Percentiles rank a stretch among this genome's conserved stretches.
These are phyloP conservation scores for Drosophila malerkotliana DNA, from an alignment of 1,140 invertebrate genomes.

Conservation along the genomic window DNA sequence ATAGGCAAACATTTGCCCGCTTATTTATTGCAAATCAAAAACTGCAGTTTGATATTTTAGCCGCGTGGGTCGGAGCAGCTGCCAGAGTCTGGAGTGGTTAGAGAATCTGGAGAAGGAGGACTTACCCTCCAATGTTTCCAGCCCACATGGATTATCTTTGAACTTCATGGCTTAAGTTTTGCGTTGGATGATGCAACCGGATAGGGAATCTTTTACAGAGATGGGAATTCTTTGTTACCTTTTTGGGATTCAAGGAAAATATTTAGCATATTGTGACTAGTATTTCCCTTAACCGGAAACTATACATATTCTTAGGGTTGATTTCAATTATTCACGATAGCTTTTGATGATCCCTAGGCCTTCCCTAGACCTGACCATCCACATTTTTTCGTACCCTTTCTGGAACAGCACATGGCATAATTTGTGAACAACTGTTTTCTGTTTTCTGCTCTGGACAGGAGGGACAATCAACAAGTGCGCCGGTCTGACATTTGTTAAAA, in stretches of 20 bases:
- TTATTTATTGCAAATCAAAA: constrained; percentile 48
- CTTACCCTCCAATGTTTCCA: constrained; percentile 8
- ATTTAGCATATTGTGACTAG: not conserved
- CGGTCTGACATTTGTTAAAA: constrained; percentile 33
- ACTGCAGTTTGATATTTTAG: constrained; percentile 32
- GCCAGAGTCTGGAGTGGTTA: constrained; percentile 29
- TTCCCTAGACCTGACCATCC: not conserved
- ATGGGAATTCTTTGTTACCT: not conserved
- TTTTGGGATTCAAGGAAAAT: too few relatives aligned
- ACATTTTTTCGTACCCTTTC: not conserved
- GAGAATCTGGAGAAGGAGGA: constrained; percentile 23
- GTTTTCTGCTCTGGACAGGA: constrained; percentile 2
- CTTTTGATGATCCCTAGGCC: too few relatives aligned
- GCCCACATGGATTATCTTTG: constrained; percentile 46
- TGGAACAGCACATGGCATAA: constrained; percentile 34
- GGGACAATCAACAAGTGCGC: constrained; percentile 35
- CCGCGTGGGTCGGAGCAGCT: constrained; percentile 41
- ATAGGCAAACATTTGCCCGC: not conserved
- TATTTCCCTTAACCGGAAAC: not conserved
- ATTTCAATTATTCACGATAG: too few relatives aligned
- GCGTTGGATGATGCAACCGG: not conserved
- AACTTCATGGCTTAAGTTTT: constrained; percentile 19
- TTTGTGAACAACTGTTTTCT: constrained; percentile 29
- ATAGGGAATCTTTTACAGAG: not conserved
- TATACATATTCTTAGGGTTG: too few relatives aligned